These are phyloP conservation scores for Ambastaia sidthimunki DNA, from an alignment of 2,797 vertebrate species.

Conservation along the genomic window DNA sequence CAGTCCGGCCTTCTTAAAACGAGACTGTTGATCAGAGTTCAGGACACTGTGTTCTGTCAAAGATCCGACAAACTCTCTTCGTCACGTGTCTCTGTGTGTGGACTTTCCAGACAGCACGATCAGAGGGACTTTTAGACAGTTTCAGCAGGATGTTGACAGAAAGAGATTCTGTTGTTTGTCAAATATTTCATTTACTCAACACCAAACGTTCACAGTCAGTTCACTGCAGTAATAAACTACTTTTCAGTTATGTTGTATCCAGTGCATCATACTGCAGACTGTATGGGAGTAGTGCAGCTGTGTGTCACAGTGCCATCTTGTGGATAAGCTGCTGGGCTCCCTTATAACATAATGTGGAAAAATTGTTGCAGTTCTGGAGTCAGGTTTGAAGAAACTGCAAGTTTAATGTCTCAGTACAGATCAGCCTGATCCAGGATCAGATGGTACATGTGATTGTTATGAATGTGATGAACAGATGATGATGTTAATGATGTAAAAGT, in stretches of 20 bases:
- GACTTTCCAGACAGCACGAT: slow-evolving; percentile 27
- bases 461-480: slow-evolving; percentile 33
- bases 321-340: slow-evolving; percentile 10
- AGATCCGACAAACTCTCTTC: slow-evolving; percentile 8
- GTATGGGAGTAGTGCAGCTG: not conserved
- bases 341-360: slow-evolving; percentile 21
- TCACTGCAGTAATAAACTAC: too few species aligned
- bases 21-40: slow-evolving; percentile 70
- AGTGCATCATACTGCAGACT: not conserved
- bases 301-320: slow-evolving; percentile 28
- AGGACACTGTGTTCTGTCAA: slow-evolving; percentile 59
- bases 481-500: slow-evolving; percentile 18
- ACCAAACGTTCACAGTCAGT: too few species aligned
- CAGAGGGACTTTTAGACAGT: slow-evolving; percentile 41
- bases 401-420: not conserved
- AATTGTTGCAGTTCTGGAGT: not conserved
- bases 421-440: not conserved
- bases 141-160: slow-evolving; percentile 17
- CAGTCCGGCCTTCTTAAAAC: slow-evolving; percentile 65
- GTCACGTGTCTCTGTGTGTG: slow-evolving; percentile 11
- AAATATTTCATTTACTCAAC: slow-evolving; percentile 27
- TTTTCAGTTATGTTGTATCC: too few species aligned
- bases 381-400: too few species aligned
- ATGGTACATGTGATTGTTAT: not conserved
- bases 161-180: not conserved